Evolutionary conservation across 2,888 invertebrate species (phyloP).

Genomic region (Argyresthia albistria): DNA sequence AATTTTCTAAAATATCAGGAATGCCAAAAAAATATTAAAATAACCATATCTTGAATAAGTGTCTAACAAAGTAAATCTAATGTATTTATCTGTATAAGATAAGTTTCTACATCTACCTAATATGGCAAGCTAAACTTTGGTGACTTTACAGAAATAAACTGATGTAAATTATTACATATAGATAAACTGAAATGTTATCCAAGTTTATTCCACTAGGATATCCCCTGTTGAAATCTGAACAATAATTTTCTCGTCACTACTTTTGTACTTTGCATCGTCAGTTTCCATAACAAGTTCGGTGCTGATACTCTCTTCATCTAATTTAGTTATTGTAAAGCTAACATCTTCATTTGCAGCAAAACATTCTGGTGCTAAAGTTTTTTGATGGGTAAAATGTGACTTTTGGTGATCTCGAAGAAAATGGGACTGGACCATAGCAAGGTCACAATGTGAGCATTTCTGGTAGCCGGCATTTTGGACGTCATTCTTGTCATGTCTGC

Average conservation of each 20-base stretch:
- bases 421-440: constrained; percentile 81
- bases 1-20: too few relatives aligned
- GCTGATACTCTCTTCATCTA: constrained; percentile 37
- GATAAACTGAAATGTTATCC: constrained; percentile 7
- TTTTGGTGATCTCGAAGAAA: constrained; percentile 85
- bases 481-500: constrained; percentile 76
- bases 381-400: constrained; percentile 79
- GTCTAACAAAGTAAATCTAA: too few relatives aligned
- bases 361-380: constrained; percentile 70
- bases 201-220: constrained; percentile 19
- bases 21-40: too few relatives aligned
- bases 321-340: constrained; percentile 66
- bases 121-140: constrained; percentile 71
- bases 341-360: constrained; percentile 74
- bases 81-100: too few relatives aligned
- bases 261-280: constrained; percentile 9
- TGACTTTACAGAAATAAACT: constrained; percentile 22
- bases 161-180: constrained; percentile 5
- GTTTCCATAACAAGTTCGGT: background rate
- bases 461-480: constrained; percentile 73
- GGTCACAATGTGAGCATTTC: constrained; percentile 87
- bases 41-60: too few relatives aligned
- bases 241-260: constrained; percentile 48
- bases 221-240: constrained; percentile 60
- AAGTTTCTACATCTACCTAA: background rate